Base-by-base conservation (phyloP, 2,113 vertebrate species). In the Oriolus oriolus region DNA sequence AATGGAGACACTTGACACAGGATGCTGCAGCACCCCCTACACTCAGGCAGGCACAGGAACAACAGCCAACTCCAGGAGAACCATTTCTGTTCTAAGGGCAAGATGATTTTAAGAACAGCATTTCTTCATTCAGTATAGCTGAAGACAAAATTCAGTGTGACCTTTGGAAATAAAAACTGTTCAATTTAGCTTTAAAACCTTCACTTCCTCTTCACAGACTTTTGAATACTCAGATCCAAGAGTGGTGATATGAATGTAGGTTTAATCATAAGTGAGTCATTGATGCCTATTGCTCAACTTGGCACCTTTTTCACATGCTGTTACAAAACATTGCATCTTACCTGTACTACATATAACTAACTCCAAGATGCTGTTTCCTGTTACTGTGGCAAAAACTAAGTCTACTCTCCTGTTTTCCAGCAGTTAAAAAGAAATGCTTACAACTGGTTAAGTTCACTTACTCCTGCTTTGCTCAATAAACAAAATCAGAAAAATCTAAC, bases 1-100 rank as follows among this genome's bases (percentile, higher is more conserved):
- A 69, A 83, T 1, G 3, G 44, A 87, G 27, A 54, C 9, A 3
- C 8, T 28, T 2, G 1, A 47, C 15, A 11, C 1, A 4, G 70
- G 47, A 63, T 2, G 1, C 26, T 63, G 68, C 3, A 7, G n/a
- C n/a, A 50, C 16, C 76, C 47, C 30, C 61, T 23, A 5, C 6
- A 5, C 49, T 39, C 33, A 31, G 39, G 31, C 19, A 90, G 37
- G 27, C n/a, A 50, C 28, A 76, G 65, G 28, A 90, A 37, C 39
- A 84, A 16, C 35, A 45, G 30, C 35, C 3, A 3, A 10, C 1
- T 1, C 5, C 45, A 39, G 37, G 20, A 90, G 47, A 93, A 73
- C 8, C 8, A 16, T 12, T 83, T 57, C 60, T 49, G 16, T 27
- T 53, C 37, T 22, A 39, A 84, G 23, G 6, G 10, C 16, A 82